Conservation (phyloP, 2,113 vertebrate genomes). For the Lasiurus cinereus region DNA sequence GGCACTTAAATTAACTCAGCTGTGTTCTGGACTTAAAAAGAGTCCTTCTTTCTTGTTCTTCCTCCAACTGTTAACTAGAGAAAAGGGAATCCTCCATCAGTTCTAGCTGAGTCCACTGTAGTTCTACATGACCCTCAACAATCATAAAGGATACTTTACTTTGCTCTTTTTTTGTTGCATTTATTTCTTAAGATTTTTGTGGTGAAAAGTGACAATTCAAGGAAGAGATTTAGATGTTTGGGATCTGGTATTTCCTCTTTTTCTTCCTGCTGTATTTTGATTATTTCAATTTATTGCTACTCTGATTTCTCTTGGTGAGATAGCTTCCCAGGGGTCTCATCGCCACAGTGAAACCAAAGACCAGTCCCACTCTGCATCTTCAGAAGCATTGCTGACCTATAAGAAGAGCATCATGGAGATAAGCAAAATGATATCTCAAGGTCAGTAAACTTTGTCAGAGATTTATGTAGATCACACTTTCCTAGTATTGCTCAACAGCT, state of each 20-base stretch:
- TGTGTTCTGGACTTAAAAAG: background rate
- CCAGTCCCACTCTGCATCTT: background rate
- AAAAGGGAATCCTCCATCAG: background rate
- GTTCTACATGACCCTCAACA: background rate
- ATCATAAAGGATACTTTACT: background rate
- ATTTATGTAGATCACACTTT: background rate
- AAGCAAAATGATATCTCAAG: background rate
- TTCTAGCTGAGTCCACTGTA: background rate
- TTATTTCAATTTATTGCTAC: conserved; percentile 38
- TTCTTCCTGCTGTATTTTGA: background rate
- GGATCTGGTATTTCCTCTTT: background rate
- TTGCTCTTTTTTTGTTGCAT: background rate
- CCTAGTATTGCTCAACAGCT: background rate
- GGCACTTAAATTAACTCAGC: background rate
- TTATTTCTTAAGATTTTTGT: conserved; percentile 26
- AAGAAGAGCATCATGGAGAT: background rate
- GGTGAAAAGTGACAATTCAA: background rate
- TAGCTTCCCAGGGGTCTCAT: background rate
- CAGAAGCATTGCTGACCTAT: background rate
- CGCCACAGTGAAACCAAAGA: background rate
- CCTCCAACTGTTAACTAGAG: background rate
- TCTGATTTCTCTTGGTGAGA: conserved; percentile 40
- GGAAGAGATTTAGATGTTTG: background rate
- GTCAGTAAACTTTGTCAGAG: background rate
- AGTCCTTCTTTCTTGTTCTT: background rate